These are phyloP conservation scores for Hermaeophaga mercurialis DNA, from an alignment of 2,888 invertebrate species.

Conservation along the genomic window DNA sequence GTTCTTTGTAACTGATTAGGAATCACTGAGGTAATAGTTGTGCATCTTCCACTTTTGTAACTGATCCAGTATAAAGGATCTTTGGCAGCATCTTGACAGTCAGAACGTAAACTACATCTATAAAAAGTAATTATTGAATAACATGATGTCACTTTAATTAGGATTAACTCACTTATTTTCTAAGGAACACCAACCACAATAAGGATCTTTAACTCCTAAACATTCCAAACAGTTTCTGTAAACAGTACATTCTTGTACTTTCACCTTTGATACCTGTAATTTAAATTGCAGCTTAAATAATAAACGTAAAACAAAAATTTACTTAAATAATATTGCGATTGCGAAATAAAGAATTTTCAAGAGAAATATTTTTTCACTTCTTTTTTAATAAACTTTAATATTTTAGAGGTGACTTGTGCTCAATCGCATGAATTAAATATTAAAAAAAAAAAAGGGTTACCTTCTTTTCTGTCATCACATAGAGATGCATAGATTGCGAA, in stretches of 20 bases:
- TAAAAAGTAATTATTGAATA: constrained; percentile 29
- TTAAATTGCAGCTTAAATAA: neutral
- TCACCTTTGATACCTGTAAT: constrained; percentile 78
- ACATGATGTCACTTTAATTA: neutral
- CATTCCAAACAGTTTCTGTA: constrained; percentile 91
- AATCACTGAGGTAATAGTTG: constrained; percentile 89
- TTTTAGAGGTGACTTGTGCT: no score
- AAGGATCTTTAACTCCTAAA: constrained; percentile 92
- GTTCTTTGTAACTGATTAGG: constrained; percentile 92
- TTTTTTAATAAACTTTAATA: no score
- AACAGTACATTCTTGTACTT: constrained; percentile 91
- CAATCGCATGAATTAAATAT: no score
- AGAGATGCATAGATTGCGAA: constrained; percentile 86
- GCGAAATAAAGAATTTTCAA: no score
- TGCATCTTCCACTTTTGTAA: constrained; percentile 95
- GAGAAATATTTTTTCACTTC: no score
- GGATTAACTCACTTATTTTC: constrained; percentile 76
- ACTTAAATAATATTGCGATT: no score
- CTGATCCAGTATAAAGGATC: constrained; percentile 95
- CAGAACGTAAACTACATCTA: constrained; percentile 86
- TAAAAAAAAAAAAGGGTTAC: no score
- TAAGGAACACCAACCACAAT: constrained; percentile 96
- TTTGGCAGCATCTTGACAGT: constrained; percentile 90
- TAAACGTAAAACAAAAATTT: neutral
- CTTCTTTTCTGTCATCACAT: constrained; percentile 90